Conservation (phyloP, 2,888 invertebrate genomes). For the Limnephilus auricula region DNA sequence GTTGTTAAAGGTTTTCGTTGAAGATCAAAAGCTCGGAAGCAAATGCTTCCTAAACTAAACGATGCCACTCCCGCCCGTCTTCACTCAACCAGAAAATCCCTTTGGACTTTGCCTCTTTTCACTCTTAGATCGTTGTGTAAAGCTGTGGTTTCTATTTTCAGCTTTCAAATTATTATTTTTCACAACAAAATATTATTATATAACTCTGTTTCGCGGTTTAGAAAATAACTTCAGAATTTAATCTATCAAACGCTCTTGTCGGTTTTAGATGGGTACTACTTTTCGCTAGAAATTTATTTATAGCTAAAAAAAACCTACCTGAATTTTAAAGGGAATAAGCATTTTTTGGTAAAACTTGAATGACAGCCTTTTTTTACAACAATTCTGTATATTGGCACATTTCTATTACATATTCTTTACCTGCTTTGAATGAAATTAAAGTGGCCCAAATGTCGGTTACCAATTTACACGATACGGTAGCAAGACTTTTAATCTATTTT, state of each 20-base stretch:
- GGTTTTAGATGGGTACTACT: not conserved
- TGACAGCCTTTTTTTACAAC: not conserved
- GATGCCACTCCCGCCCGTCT: slow-evolving; percentile 53
- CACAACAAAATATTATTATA: not conserved
- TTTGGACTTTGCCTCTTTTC: slow-evolving; percentile 17
- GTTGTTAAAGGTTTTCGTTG: slow-evolving; percentile 35
- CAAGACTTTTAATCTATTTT: slow-evolving; percentile 13
- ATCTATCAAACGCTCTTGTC: not conserved
- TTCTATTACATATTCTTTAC: not conserved
- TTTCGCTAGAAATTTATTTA: not conserved
- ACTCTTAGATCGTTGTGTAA: not conserved
- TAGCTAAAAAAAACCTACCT: not conserved
- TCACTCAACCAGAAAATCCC: slow-evolving; percentile 53
- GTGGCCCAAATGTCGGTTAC: slow-evolving; percentile 51
- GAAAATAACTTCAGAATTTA: not conserved
- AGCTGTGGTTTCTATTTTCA: slow-evolving; percentile 3
- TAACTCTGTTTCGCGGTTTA: not conserved
- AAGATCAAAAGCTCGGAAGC: slow-evolving; percentile 58
- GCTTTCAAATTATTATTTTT: not conserved
- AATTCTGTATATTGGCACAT: not conserved
- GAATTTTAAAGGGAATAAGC: not conserved
- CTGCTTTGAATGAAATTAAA: slow-evolving; percentile 27
- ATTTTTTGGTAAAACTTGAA: not conserved
- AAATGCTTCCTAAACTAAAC: slow-evolving; percentile 46
- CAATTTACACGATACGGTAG: slow-evolving; percentile 43